Conservation (phyloP, 30 jellyfish, hydroid and myxozoan genomes). For the Pelagia noctiluca region DNA sequence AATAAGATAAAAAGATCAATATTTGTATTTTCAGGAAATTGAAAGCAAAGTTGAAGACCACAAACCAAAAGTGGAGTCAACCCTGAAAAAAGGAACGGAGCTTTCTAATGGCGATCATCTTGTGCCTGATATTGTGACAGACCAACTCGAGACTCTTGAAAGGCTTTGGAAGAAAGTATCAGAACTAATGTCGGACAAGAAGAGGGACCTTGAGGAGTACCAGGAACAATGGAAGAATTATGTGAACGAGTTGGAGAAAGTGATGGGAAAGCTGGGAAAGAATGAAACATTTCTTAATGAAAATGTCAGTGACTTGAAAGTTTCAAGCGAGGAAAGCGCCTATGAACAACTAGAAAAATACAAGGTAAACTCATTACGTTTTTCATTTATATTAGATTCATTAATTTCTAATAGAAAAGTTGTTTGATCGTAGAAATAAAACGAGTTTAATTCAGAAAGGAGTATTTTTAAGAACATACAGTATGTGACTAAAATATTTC, state of each 20-base stretch:
- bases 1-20: too few species aligned
- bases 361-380: conserved; percentile 32
- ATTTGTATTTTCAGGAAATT: too few species aligned
- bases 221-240: conserved; percentile 61
- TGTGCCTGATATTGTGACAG: conserved; percentile 69
- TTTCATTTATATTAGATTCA: not conserved
- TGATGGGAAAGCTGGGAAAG: conserved; percentile 68
- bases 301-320: conserved; percentile 26
- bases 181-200: conserved; percentile 15
- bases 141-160: conserved; percentile 47
- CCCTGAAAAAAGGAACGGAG: conserved; percentile 36
- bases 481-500: too few species aligned
- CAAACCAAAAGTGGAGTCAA: conserved; percentile 38
- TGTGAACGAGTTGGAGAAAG: conserved; percentile 57
- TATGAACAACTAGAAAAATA: conserved; percentile 69
- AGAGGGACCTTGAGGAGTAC: conserved; percentile 54
- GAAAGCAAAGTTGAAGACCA: conserved; percentile 48
- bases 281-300: conserved; percentile 52
- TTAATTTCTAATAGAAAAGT: too few species aligned
- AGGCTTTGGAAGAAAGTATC: conserved; percentile 48
- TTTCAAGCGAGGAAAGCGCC: conserved; percentile 56
- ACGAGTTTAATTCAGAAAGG: too few species aligned
- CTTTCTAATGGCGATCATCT: conserved; percentile 28
- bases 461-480: too few species aligned
- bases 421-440: too few species aligned